Conservation (phyloP, 2,113 vertebrate genomes). For the Phodopus roborovskii region DNA sequence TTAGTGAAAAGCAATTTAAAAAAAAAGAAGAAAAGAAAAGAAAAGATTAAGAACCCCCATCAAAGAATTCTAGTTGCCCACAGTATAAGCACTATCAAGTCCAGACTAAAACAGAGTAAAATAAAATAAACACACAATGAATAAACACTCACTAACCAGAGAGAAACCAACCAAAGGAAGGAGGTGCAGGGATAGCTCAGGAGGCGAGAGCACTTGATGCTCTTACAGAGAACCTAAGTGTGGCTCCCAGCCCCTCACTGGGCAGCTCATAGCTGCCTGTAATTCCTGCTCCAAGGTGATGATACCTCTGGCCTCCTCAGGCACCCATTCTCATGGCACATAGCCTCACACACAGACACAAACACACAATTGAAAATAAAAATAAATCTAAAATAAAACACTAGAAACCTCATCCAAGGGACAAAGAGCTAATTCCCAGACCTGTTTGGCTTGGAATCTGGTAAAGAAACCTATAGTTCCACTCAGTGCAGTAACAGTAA, state of each 20-base stretch:
- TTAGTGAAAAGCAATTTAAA: conserved; percentile 4
- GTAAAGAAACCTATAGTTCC: conserved; percentile 6
- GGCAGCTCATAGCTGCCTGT: neutral
- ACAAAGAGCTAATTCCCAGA: neutral
- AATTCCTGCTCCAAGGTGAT: neutral
- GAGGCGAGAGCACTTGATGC: neutral
- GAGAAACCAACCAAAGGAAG: neutral
- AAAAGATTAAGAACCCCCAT: neutral
- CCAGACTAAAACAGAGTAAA: neutral
- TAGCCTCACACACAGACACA: neutral
- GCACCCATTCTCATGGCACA: neutral
- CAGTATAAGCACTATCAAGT: neutral
- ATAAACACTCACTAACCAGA: neutral
- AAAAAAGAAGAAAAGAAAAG: too few relatives aligned
- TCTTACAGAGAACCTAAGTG: neutral
- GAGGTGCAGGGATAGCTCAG: neutral
- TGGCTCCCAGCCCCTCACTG: neutral
- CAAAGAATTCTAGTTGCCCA: neutral
- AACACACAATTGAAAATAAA: neutral
- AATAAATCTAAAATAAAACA: neutral
- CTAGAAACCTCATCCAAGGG: conserved; percentile 36
- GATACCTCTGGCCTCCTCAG: neutral
- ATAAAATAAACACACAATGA: neutral
- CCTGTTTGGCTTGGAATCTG: conserved; percentile 18
- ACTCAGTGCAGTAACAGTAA: neutral